These are phyloP conservation scores for Orientallactaga sibirica DNA, from an alignment of 2,797 vertebrate genomes.

Conservation along the genomic window DNA sequence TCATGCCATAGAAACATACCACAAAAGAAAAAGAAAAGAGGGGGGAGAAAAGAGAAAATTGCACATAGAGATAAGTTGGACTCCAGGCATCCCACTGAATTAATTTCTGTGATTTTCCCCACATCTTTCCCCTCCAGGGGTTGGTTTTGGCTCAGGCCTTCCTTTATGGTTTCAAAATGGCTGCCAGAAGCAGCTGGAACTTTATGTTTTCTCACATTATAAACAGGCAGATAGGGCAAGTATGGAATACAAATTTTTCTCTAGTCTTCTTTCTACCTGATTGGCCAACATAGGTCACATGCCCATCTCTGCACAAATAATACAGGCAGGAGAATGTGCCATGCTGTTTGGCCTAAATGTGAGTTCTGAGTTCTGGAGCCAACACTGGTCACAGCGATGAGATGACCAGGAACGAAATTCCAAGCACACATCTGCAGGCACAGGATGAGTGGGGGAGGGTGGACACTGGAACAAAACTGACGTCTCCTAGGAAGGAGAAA, in stretches of 20 bases:
- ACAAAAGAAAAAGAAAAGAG: too few relatives aligned
- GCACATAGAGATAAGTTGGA: not conserved
- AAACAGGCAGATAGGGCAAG: not conserved
- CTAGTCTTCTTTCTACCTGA: not conserved
- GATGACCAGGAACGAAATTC: not conserved
- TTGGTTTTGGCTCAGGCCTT: not conserved
- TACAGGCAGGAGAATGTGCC: not conserved
- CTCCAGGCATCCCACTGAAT: not conserved
- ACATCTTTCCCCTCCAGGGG: not conserved
- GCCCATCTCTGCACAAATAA: not conserved
- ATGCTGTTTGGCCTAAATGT: not conserved
- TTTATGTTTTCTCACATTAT: conserved; percentile 5
- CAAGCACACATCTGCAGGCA: not conserved
- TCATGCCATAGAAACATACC: too few relatives aligned
- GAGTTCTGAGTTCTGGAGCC: not conserved
- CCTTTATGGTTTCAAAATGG: not conserved
- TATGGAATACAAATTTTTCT: not conserved
- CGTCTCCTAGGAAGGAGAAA: conserved; percentile 3
- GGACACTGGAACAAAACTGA: not conserved
- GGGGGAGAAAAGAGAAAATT: not conserved
- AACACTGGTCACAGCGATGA: not conserved
- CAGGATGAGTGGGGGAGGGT: not conserved
- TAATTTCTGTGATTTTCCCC: not conserved
- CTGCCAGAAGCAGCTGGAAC: not conserved
- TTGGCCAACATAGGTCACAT: not conserved